Conservation (phyloP, 2,797 vertebrate genomes). For the Ambastaia sidthimunki region DNA sequence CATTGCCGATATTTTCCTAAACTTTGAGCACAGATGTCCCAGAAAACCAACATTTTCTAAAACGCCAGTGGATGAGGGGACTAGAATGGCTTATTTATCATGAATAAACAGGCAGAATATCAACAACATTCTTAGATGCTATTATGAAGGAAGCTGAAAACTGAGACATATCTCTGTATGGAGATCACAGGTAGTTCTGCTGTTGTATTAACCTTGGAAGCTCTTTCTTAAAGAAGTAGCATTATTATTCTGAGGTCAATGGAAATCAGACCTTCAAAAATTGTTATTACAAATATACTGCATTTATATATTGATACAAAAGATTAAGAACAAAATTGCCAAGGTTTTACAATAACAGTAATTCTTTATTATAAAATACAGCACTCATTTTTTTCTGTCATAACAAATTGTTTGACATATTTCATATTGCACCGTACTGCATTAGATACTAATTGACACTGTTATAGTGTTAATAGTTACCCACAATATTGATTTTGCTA, state of each 20-base stretch:
- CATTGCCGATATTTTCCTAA: background rate
- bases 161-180: conserved; percentile 76
- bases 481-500: too few relatives aligned
- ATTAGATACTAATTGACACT: too few relatives aligned
- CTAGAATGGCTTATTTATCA: conserved; percentile 12
- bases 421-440: too few relatives aligned
- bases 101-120: conserved; percentile 8
- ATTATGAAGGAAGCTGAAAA: conserved; percentile 1
- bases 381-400: too few relatives aligned
- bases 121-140: background rate
- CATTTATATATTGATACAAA: too few relatives aligned
- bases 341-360: too few relatives aligned
- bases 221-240: conserved; percentile 68
- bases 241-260: background rate
- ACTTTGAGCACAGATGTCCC: background rate
- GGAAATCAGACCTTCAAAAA: background rate
- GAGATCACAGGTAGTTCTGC: conserved; percentile 51
- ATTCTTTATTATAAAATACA: too few relatives aligned
- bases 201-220: conserved; percentile 30
- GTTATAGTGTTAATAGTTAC: too few relatives aligned
- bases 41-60: background rate
- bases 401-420: too few relatives aligned
- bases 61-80: background rate
- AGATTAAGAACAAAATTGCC: background rate
- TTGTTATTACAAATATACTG: too few relatives aligned